Conservation (phyloP, 1,140 invertebrate genomes). For the Parapsyche elsis region DNA sequence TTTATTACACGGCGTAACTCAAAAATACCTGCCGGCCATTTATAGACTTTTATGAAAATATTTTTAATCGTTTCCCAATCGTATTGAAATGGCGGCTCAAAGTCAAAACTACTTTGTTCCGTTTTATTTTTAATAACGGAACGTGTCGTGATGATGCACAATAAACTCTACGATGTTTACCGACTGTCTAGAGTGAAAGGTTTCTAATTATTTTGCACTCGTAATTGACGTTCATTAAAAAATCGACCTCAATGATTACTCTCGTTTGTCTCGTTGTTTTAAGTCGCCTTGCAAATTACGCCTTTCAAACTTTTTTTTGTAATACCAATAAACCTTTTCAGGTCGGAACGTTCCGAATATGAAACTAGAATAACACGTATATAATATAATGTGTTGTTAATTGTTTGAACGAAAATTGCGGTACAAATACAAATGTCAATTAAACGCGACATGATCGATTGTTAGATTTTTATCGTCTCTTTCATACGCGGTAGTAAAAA, state of each 20-base stretch:
- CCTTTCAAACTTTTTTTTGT: background rate
- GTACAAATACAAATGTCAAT: background rate
- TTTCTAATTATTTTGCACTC: conserved; percentile 15
- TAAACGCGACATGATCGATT: background rate
- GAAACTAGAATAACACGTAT: conserved; percentile 2
- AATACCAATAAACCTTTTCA: background rate
- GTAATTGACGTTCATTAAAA: conserved; percentile 17
- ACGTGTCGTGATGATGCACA: conserved; percentile 11
- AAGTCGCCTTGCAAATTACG: background rate
- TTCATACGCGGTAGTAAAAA: background rate
- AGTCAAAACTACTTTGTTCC: background rate
- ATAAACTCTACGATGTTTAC: background rate
- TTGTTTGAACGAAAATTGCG: background rate
- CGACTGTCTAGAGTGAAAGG: conserved; percentile 22
- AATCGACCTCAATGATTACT: conserved; percentile 5
- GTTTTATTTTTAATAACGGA: background rate
- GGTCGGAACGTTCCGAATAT: background rate
- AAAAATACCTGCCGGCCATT: background rate
- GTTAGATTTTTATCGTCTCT: background rate
- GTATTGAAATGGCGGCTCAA: no score
- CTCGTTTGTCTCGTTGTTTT: background rate
- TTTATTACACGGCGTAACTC: background rate
- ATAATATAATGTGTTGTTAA: background rate
- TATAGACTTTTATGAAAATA: background rate
- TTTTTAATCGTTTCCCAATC: background rate